Evolutionary conservation across 2,888 invertebrate species (phyloP), one percentile per base, ranked within the genome.

Genomic region (Caenorhabditis angaria): DNA sequence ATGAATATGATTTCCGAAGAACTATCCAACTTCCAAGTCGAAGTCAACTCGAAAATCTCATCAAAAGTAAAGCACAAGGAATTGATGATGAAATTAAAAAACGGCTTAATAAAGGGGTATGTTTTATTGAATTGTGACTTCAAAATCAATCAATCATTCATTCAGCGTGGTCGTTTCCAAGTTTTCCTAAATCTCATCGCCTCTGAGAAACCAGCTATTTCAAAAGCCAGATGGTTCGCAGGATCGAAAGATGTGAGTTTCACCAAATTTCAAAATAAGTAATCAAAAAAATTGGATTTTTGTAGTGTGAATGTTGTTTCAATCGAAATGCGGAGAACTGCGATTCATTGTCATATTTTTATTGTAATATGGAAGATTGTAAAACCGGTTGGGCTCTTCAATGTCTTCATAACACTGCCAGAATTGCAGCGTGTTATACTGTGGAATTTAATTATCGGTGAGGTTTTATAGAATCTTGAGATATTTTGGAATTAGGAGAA

Each of bases 321-420:
- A 75, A 78, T 57, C 61, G 66, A 24, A 69, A 70, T 22, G 65
- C 71, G 22, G 66, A 63, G 28, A 65, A 64, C 41, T 78, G 78
- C 35, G 74, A 74, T 28, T 74, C 74, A 1, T 61, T 76, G 2
- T 78, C 78, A 6, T 81, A 76, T 22, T 32, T 83, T 48, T 85
- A 85, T 70, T 85, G 85, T 64, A 83, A 83, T 58, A 74, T 76
- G 61, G 85, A 85, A 54, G 86, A 86, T 32, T 86, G 86, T 72
- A 86, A 86, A 69, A 80, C 80, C 32, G 83, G 85, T n/a, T 86
- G 85, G 84, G 85, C 86, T 1, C 82, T 85, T 47, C 86, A 86
- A 58, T 76, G 77, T 83, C 82, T 86, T 22, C 86, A 86, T 65
- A 86, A 86, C 55, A 83, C 86, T 25, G 86, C 86, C 12, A 70